Evolutionary conservation across 2,113 vertebrate genomes (phyloP).

Genomic region (Rhineura floridana): DNA sequence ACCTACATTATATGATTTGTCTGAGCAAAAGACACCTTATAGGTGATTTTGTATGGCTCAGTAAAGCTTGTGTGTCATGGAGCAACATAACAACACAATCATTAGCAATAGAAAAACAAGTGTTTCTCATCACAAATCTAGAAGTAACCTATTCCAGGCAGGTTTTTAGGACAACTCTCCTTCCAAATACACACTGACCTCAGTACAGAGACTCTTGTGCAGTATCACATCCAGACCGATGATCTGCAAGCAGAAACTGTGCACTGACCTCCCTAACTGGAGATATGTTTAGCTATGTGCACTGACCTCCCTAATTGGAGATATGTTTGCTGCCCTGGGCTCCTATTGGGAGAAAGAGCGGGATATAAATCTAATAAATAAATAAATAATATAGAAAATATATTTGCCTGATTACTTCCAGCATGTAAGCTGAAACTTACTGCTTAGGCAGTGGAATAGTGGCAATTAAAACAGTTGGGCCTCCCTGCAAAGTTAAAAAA

Average conservation of each 20-base stretch:
- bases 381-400: neutral
- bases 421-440: neutral
- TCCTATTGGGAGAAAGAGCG: no score
- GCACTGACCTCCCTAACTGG: neutral
- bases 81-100: neutral
- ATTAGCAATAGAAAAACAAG: neutral
- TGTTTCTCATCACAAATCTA: neutral
- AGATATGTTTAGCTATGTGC: neutral
- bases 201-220: neutral
- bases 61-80: neutral
- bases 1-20: neutral
- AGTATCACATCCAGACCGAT: neutral
- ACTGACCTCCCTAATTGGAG: no score
- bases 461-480: neutral
- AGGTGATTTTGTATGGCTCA: neutral
- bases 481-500: neutral
- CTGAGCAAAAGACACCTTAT: neutral
- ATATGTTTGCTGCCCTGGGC: no score
- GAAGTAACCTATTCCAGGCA: neutral
- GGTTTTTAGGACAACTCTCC: neutral
- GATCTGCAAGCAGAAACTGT: neutral
- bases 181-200: neutral
- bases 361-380: no score
- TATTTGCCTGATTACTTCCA: neutral
- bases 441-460: neutral